Percentiles rank a stretch among this genome's conserved stretches.
phyloP scores from a whole-genome alignment of 2,888 invertebrate species.

The Platycheirus rosarum region DNA sequence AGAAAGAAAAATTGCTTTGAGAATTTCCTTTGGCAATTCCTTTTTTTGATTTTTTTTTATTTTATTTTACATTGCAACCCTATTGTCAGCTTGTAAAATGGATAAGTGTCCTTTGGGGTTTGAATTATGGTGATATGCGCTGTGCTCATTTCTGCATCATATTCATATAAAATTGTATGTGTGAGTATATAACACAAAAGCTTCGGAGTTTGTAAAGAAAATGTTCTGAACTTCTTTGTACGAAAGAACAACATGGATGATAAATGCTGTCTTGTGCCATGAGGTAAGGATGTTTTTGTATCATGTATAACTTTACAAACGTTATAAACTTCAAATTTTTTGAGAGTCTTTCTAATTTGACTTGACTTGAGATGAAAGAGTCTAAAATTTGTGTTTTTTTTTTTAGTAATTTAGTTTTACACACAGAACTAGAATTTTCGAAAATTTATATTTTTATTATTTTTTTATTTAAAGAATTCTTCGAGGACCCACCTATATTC shows the following conservation, averaged over 20 bases:
- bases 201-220: constrained; percentile 47
- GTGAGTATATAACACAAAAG: constrained; percentile 63
- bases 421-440: no score
- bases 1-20: constrained; percentile 63
- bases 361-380: neutral
- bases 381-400: neutral
- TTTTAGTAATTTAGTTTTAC: no score
- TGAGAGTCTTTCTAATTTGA: neutral
- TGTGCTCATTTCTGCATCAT: constrained; percentile 65
- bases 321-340: constrained; percentile 10
- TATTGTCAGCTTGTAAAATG: constrained; percentile 69
- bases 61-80: constrained; percentile 51
- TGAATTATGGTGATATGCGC: constrained; percentile 69
- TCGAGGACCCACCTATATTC: no score
- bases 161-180: constrained; percentile 52
- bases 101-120: constrained; percentile 72
- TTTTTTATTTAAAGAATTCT: no score
- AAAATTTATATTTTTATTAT: no score
- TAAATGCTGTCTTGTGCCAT: constrained; percentile 47
- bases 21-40: constrained; percentile 68
- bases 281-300: constrained; percentile 9
- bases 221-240: constrained; percentile 50
- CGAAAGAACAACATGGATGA: constrained; percentile 30
- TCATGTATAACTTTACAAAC: constrained; percentile 16
- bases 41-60: constrained; percentile 28